Evolutionary conservation across 2,113 vertebrate genomes (phyloP).

Genomic region (Panurus biarmicus): DNA sequence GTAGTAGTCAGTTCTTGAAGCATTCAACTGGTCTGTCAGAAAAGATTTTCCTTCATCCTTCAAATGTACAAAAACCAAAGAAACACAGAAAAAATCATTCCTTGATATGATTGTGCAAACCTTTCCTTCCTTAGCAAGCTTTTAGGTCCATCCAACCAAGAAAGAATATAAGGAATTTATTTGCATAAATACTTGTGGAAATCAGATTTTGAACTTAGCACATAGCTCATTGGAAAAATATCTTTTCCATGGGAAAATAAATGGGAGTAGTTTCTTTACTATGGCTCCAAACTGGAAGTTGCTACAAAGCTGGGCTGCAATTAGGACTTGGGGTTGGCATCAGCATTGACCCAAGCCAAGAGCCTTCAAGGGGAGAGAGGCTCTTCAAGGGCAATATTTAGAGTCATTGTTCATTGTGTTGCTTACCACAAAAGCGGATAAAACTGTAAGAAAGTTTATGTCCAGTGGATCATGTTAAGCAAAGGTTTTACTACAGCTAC

Average conservation of each 20-base stretch:
- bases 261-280: neutral
- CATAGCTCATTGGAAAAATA: neutral
- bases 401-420: neutral
- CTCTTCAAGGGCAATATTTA: neutral
- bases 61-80: neutral
- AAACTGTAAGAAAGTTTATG: neutral
- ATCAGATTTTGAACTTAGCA: neutral
- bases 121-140: neutral
- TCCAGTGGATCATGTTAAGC: neutral
- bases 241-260: neutral
- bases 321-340: neutral
- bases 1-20: neutral
- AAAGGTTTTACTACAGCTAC: neutral
- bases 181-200: neutral
- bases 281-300: neutral
- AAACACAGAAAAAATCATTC: neutral
- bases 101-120: neutral
- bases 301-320: neutral
- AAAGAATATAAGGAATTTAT: neutral
- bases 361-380: neutral
- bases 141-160: neutral
- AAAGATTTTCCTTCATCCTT: neutral
- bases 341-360: neutral
- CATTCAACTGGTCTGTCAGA: neutral
- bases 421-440: neutral